Percentiles rank a stretch among this genome's conserved stretches.
Conservation (phyloP, 2,888 invertebrate species). For the Cryptus viduatorius region DNA sequence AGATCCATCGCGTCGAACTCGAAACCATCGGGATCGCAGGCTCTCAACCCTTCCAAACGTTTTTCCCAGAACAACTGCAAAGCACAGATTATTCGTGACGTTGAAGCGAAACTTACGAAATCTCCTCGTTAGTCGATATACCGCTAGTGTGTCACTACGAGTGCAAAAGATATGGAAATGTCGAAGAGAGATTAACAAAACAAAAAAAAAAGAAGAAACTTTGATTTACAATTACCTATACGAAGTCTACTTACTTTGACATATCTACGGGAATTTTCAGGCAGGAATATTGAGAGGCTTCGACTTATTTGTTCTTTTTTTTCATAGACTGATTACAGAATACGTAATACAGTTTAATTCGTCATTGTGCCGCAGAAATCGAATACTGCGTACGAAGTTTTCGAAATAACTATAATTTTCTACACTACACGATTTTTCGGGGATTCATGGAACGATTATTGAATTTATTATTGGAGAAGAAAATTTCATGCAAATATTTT, state of each 20-base stretch:
- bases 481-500: slow-evolving; percentile 13
- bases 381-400: background rate
- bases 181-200: background rate
- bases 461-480: background rate
- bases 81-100: slow-evolving; percentile 37
- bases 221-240: background rate
- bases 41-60: slow-evolving; percentile 92
- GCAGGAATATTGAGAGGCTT: slow-evolving; percentile 1
- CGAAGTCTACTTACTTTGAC: background rate
- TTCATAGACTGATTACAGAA: background rate
- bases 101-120: background rate
- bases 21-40: slow-evolving; percentile 94
- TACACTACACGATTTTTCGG: background rate
- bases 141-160: background rate
- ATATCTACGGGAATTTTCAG: slow-evolving; percentile 16
- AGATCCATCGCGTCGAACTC: slow-evolving; percentile 94
- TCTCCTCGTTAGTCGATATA: background rate
- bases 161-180: background rate
- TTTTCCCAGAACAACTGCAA: slow-evolving; percentile 92
- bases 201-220: background rate
- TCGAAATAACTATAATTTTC: background rate
- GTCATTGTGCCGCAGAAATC: background rate
- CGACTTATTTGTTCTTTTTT: background rate
- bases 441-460: background rate
- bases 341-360: background rate